Evolutionary conservation across 2,888 invertebrate species (phyloP), one percentile per base, ranked within the genome.

Genomic region (Mythimna vitellina): DNA sequence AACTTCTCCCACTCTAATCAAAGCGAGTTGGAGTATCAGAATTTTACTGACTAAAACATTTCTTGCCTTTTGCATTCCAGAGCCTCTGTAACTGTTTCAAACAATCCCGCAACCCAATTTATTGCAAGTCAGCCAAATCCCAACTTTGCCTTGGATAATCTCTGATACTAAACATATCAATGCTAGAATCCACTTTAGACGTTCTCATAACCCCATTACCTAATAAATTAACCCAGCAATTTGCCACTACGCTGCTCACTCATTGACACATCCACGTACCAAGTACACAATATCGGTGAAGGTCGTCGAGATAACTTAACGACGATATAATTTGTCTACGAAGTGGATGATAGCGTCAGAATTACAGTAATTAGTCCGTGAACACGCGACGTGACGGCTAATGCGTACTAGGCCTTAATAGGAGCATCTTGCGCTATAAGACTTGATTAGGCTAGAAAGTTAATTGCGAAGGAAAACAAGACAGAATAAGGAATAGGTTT

Each of bases 231-330:
- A 53, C 0, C 6, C 29, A 60, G 58, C 38, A 35, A 51, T 66
- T 54, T 17, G 14, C 35, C 54, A 56, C 32, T 20, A 17, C 8
- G 42, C 42, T 65, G 32, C 42, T 68, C 35, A 17, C 22, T 51
- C 46, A 76, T 67, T 80, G 70, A 67, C 66, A 70, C 57, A 65
- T 57, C 67, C 49, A 65, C 53, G 54, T 35, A 51, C 17, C 38
- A 73, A 75, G 66, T 56, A 67, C 69, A 73, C 66, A 65, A 80
- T 75, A 70, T 83, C 63, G 83, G 71, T 76, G 83, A 85, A 84
- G 85, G 81, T 72, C 73, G 38, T 6, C 17, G 1, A 69, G 65
- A 81, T 74, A 74, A 65, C 68, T 73, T 66, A 74, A 75, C 58
- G 70, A 71, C 70, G 51, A 68, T 78, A 71, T 85, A 81, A 84